A percentile compares a stretch with the other conserved stretches of the same genome.
Evolutionary conservation across 2,797 vertebrate genomes (phyloP).

Genomic region (Cheirogaleus major): DNA sequence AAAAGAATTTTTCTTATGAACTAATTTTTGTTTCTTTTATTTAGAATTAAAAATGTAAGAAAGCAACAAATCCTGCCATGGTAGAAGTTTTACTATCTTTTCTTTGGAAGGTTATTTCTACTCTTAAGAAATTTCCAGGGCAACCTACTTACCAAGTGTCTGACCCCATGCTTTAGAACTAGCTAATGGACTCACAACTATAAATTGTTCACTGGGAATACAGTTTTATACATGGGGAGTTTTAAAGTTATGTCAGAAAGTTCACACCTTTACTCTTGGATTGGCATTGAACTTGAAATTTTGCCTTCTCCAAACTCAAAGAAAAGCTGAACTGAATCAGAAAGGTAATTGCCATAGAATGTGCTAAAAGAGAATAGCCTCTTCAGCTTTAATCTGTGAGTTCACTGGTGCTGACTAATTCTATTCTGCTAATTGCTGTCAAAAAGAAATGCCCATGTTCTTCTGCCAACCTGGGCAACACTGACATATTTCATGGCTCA

Average conservation of each 20-base stretch:
- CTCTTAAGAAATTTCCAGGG: neutral
- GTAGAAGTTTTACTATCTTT: neutral
- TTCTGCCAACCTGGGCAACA: neutral
- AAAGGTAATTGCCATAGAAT: constrained; percentile 26
- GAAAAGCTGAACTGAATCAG: constrained; percentile 18
- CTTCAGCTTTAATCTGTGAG: constrained; percentile 31
- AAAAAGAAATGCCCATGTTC: constrained; percentile 8
- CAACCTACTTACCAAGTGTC: neutral
- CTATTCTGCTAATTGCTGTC: constrained; percentile 57
- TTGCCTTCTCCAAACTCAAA: neutral
- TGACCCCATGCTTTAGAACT: neutral
- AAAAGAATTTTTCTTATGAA: neutral
- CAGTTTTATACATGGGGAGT: neutral
- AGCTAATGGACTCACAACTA: constrained; percentile 20
- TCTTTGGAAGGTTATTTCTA: neutral
- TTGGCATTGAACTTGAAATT: constrained; percentile 37
- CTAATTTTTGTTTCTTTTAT: neutral
- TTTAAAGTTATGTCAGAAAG: constrained; percentile 23
- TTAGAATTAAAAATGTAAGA: neutral
- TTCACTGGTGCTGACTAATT: constrained; percentile 34
- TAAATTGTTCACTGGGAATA: neutral
- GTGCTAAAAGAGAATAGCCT: constrained; percentile 24
- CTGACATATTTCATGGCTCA: neutral
- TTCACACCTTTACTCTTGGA: constrained; percentile 7
- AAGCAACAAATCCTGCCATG: neutral